Evolutionary conservation across 23 tunicate genomes (phyloP).

Genomic region (Phallusia fumigata): DNA sequence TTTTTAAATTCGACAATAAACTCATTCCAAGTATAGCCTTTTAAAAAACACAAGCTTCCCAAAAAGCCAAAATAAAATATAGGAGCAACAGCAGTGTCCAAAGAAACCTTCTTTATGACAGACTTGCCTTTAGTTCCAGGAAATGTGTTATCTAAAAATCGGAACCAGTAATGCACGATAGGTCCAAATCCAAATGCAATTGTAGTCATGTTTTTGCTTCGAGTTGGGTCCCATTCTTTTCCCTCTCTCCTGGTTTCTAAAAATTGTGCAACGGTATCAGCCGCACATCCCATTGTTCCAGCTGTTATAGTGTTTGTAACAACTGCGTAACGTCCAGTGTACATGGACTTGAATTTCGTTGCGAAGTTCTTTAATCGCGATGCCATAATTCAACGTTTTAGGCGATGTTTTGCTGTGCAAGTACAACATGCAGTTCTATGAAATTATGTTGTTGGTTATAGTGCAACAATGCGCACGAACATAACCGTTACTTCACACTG

Average conservation of each 20-base stretch:
- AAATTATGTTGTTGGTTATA: too few species aligned
- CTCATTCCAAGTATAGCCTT: not conserved
- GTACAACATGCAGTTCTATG: too few species aligned
- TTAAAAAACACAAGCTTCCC: not conserved
- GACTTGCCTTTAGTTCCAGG: conserved; percentile 38
- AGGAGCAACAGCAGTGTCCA: conserved; percentile 63
- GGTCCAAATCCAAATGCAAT: conserved; percentile 59
- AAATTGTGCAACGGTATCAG: conserved; percentile 53
- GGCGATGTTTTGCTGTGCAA: too few species aligned
- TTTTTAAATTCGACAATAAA: not conserved
- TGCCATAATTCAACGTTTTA: not conserved
- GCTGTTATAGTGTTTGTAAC: conserved; percentile 77
- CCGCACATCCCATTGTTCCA: conserved; percentile 43
- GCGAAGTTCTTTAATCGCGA: not conserved
- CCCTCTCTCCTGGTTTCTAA: conserved; percentile 18
- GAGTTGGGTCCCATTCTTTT: conserved; percentile 34
- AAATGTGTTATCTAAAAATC: conserved; percentile 61
- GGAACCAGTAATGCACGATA: conserved; percentile 77
- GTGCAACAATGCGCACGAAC: too few species aligned
- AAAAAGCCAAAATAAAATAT: not conserved
- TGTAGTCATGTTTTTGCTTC: conserved; percentile 57
- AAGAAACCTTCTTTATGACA: conserved; percentile 39
- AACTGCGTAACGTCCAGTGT: conserved; percentile 64
- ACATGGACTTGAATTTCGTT: conserved; percentile 21
- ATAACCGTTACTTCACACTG: too few species aligned